phyloP scores from a whole-genome alignment of 2,113 vertebrate genomes.

The Embiotoca jacksoni region DNA sequence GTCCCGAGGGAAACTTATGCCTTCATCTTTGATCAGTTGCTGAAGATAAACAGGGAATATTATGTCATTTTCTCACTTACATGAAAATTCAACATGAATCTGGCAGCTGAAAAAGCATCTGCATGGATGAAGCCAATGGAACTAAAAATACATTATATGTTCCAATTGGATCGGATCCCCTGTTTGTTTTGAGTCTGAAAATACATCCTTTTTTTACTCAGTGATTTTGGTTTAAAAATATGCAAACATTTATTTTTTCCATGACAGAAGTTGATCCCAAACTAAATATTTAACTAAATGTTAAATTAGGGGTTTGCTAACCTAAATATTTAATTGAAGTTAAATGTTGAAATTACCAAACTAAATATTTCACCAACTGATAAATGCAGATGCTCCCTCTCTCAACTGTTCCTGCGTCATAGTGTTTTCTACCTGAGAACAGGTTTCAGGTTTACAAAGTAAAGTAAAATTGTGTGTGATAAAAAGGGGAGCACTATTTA shows the following conservation, averaged over 20 bases:
- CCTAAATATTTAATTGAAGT: constrained; percentile 47
- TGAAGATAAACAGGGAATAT: background rate
- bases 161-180: background rate
- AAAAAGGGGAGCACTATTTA: background rate
- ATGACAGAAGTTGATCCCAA: background rate
- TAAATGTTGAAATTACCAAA: background rate
- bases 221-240: too few species aligned
- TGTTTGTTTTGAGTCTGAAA: background rate
- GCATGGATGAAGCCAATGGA: background rate
- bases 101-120: background rate
- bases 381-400: constrained; percentile 11
- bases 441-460: background rate
- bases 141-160: background rate
- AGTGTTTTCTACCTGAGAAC: background rate
- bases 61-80: background rate
- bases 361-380: constrained; percentile 30
- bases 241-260: background rate
- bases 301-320: constrained; percentile 1
- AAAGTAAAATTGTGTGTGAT: background rate
- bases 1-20: background rate
- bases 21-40: background rate
- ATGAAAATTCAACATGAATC: background rate
- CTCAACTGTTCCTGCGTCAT: background rate
- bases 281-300: constrained; percentile 41
- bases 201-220: too few species aligned